phyloP scores from a whole-genome alignment of 2,797 vertebrate species.

The Poliocrania exsul region DNA sequence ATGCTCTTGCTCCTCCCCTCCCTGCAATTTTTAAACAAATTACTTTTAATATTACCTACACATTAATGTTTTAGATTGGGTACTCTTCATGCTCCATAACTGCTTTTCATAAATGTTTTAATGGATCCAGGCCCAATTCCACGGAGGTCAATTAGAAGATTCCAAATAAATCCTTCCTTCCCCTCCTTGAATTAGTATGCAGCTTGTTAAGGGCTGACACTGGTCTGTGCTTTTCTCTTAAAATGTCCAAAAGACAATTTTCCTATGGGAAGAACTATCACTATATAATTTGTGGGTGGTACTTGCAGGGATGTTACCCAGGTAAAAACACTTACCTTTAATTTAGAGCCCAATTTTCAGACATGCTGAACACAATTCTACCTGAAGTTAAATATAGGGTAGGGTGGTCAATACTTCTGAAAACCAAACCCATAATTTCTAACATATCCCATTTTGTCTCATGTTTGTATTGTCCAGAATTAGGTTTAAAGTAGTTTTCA shows the following conservation, averaged over 20 bases:
- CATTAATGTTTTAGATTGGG: conserved; percentile 54
- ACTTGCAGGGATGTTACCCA: neutral
- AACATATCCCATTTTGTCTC: neutral
- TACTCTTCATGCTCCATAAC: conserved; percentile 39
- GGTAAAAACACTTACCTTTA: conserved; percentile 17
- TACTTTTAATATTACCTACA: conserved; percentile 59
- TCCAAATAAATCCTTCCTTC: conserved; percentile 55
- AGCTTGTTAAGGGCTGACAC: neutral
- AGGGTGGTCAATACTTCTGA: neutral
- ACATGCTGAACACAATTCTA: neutral
- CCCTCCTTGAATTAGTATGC: neutral
- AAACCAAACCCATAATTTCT: conserved; percentile 16
- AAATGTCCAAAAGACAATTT: conserved; percentile 15
- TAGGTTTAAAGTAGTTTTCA: neutral
- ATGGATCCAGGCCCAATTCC: conserved; percentile 25
- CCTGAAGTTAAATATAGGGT: conserved; percentile 13
- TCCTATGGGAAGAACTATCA: neutral
- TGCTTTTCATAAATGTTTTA: conserved; percentile 63
- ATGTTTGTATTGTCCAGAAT: neutral
- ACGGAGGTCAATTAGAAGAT: conserved; percentile 45
- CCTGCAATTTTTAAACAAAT: conserved; percentile 62
- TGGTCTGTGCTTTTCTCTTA: conserved; percentile 22
- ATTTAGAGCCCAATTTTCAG: conserved; percentile 36
- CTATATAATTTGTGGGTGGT: conserved; percentile 5
- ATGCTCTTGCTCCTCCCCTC: neutral